Base-by-base conservation (phyloP, 2,797 vertebrate species). In the Sandelia bainsii region DNA sequence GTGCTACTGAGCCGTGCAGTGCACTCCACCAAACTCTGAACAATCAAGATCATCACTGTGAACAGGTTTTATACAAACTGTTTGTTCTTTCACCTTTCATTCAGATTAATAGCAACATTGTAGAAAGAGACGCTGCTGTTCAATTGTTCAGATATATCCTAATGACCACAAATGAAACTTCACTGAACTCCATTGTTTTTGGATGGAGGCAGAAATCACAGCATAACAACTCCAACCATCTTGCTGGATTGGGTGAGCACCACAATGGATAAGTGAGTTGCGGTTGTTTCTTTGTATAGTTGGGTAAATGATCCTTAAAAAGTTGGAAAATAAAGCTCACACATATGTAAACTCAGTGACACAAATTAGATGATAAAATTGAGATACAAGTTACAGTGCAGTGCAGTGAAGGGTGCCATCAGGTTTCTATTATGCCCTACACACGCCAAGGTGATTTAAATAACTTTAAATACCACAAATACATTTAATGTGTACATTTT, bases 401-500 rank as follows among this genome's bases (percentile, higher is more conserved):
- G 34, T 37, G 10, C 45, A 32, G 22, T 23, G 13, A 16, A 37
- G 16, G 37, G 19, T 65, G 8, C 54, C 2, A 4, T 57, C 27
- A 53, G 52, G 20, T 54, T 48, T 45, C 19, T 32, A 17, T 12
- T 9, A 44, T 48, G 48, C 27, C 23, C 46, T 57, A 23, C 22
- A 57, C 25, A 22, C 54, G 32, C 39, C 44, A 37, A 34, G 1
- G 49, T 16, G 17, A 56, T 51, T 40, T 44, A 42, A 56, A 69
- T 25, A 5, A 71, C 40, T 75, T 73, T 25, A 56, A 39, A 72
- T 5, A 50, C 13, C n/a, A 3, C 10, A 49, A 46, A 29, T 13
- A 17, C n/a, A 48, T 56, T 5, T 22, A 58, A 12, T 45, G n/a
- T 46, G 11, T 27, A 14, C 13, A 40, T 25, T 49, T 17, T 16